A percentile compares a stretch with the other conserved stretches of the same genome.
Evolutionary conservation across 2,888 invertebrate species (phyloP).

Genomic region (Brachypalpus laphriformis): DNA sequence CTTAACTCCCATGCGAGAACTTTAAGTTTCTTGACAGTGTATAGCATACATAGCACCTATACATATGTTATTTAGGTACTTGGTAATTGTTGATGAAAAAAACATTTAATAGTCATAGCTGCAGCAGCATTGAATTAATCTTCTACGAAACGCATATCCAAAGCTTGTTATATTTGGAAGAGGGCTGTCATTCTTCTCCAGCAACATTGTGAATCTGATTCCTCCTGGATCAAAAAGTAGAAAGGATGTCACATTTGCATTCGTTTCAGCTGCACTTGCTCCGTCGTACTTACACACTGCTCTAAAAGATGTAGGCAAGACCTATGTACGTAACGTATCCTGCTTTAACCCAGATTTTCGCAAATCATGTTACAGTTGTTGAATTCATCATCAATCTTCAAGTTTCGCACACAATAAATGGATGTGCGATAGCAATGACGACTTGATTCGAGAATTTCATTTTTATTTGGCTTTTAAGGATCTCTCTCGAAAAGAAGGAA

Average conservation of each 20-base stretch:
- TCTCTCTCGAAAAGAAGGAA: background rate
- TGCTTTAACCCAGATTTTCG: background rate
- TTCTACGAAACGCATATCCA: background rate
- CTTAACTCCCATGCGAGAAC: no score
- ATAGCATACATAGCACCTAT: no score
- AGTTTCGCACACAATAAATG: constrained; percentile 59
- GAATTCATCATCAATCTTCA: constrained; percentile 57
- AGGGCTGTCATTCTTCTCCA: background rate
- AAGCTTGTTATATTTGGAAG: background rate
- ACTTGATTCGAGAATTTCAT: constrained; percentile 47
- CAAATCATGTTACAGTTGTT: constrained; percentile 44
- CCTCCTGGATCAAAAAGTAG: background rate
- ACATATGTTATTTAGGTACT: no score
- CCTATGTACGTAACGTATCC: background rate
- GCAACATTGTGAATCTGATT: no score
- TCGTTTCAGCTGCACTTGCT: background rate
- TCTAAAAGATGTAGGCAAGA: background rate
- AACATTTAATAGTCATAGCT: no score
- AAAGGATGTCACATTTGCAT: background rate
- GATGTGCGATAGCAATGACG: constrained; percentile 52
- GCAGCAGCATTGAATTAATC: background rate
- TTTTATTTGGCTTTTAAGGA: constrained; percentile 43
- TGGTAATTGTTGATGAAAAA: no score
- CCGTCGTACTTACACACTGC: background rate
- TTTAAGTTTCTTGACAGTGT: no score